Percentiles rank a stretch among this genome's conserved stretches.
These are phyloP conservation scores for Trinectes maculatus DNA, from an alignment of 2,113 vertebrate genomes.

Conservation along the genomic window DNA sequence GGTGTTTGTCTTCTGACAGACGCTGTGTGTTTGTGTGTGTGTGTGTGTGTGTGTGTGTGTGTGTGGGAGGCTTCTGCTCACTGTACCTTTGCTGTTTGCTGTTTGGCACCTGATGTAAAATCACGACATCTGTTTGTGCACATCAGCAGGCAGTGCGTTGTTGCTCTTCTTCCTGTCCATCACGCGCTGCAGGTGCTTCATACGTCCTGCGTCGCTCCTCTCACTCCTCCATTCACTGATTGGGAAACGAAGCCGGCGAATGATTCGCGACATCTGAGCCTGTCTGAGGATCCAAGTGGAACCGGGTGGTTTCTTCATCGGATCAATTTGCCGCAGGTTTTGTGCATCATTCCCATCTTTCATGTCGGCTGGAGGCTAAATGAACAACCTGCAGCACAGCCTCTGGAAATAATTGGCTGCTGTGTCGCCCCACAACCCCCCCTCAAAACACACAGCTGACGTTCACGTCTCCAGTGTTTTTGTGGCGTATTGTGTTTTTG, in stretches of 20 bases:
- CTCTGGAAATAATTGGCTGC: conserved; percentile 51
- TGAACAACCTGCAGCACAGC: neutral
- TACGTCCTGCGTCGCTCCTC: too few species aligned
- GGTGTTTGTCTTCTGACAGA: conserved; percentile 38
- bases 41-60: too few species aligned
- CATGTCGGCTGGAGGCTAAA: conserved; percentile 25
- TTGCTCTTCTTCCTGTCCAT: too few species aligned
- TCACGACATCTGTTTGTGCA: too few species aligned
- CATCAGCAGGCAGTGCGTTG: too few species aligned
- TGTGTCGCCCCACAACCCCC: conserved; percentile 13
- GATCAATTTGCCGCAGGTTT: conserved; percentile 31
- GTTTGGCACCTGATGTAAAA: conserved; percentile 2
- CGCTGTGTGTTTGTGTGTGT: too few species aligned
- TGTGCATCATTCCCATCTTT: conserved; percentile 26
- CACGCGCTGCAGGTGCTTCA: too few species aligned
- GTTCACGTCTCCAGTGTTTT: too few species aligned
- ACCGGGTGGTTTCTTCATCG: conserved; percentile 38
- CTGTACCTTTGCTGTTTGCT: conserved; percentile 11
- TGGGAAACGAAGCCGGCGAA: too few species aligned
- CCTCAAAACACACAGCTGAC: too few species aligned
- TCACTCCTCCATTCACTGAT: too few species aligned
- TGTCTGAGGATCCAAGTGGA: conserved; percentile 28
- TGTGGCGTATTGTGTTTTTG: neutral
- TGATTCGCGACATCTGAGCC: too few species aligned
- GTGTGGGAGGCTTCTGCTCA: conserved; percentile 51